Evolutionary conservation across 37 sponge, comb jelly and placozoan species (phyloP), one percentile per base, ranked within the genome.

Genomic region (Crambe crambe): DNA sequence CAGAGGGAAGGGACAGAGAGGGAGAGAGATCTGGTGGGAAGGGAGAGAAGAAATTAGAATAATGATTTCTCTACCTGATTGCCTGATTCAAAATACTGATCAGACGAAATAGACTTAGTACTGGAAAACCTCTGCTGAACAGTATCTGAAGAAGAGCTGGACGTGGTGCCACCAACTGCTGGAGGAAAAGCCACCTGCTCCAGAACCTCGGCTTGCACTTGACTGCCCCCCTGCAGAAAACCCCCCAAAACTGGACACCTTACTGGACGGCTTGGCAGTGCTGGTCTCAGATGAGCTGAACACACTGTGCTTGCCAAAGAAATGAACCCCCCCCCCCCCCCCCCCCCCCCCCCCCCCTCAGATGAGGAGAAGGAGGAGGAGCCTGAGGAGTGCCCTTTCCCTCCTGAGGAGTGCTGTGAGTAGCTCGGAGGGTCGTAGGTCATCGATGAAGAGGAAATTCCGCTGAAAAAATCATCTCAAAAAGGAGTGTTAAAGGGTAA

Each of bases 41-140:
- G 54, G 15, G 10, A 47, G 51, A 15, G 51, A 6, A 15, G 51
- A 47, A 12, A 47, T 12, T 15, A 47, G 12, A 47, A 47, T 47
- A 47, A 47, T 47, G 51, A n/a, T n/a, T n/a, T 47, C 10, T 47
- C 6, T 47, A 47, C 51, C 51, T 47, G 51, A 32, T 65, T 31
- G 30, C 26, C 74, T 63, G 40, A 59, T 2, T 51, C 5, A 80
- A 89, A 89, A 63, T 74, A 89, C 76, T 89, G 90, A 64, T 90
- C 91, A 20, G 91, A 90, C 3, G 91, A 89, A 37, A 89, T 89
- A 20, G 90, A 84, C 65, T 89, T 89, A 56, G 90, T 80, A 32
- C 42, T 38, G 18, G 72, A 32, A 68, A 89, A 89, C 54, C 85
- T 84, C 40, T 84, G 68, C 66, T 89, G 90, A 20, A 80, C 84